Conservation (phyloP, 1,140 invertebrate species). For the Ostrea edulis region DNA sequence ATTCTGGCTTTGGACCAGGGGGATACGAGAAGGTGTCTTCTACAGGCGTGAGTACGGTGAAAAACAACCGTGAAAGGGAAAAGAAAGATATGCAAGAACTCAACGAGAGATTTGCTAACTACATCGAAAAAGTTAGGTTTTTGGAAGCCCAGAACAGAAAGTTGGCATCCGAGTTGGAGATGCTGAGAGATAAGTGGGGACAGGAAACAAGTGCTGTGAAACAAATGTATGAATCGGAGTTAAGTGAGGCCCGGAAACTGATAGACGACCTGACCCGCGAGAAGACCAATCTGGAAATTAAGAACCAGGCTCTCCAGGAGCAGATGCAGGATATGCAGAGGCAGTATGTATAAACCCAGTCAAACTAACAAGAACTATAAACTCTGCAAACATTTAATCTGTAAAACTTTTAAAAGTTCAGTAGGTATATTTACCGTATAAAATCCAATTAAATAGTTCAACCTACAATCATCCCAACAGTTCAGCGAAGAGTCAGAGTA, state of each 20-base stretch:
- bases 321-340: slow-evolving; percentile 71
- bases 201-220: slow-evolving; percentile 80
- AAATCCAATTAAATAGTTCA: too few relatives aligned
- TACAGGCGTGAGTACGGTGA: slow-evolving; percentile 77
- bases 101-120: slow-evolving; percentile 81
- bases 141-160: slow-evolving; percentile 81
- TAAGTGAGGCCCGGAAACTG: slow-evolving; percentile 74
- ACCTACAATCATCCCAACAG: too few relatives aligned
- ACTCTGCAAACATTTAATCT: too few relatives aligned
- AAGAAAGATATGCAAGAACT: slow-evolving; percentile 81
- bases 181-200: slow-evolving; percentile 78
- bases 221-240: slow-evolving; percentile 81
- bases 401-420: too few relatives aligned
- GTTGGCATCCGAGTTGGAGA: slow-evolving; percentile 79
- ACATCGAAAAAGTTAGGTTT: slow-evolving; percentile 82
- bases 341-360: slow-evolving; percentile 64
- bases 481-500: too few relatives aligned
- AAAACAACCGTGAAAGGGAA: slow-evolving; percentile 79
- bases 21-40: slow-evolving; percentile 71
- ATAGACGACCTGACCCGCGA: slow-evolving; percentile 76
- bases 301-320: slow-evolving; percentile 71
- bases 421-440: too few relatives aligned
- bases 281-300: slow-evolving; percentile 74
- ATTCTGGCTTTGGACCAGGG: slow-evolving; percentile 59
- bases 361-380: background rate